phyloP scores from a whole-genome alignment of 1,140 invertebrate genomes.

The roundworm (Caenorhabditis elegans) region DNA sequence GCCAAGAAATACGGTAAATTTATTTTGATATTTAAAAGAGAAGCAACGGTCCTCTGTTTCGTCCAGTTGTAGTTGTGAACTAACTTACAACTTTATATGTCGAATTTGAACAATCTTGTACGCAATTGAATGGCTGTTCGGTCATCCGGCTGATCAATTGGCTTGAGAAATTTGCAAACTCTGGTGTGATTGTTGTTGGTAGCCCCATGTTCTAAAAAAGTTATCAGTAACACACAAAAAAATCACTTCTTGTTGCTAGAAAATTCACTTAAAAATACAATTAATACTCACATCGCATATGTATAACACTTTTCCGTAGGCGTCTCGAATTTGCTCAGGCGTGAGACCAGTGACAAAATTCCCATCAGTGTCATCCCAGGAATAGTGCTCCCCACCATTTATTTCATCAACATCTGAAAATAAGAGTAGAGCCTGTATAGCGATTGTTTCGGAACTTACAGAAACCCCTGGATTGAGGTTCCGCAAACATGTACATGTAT shows the following conservation, averaged over 20 bases:
- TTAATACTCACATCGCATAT: slow-evolving; percentile 5
- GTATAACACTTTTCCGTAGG: neutral
- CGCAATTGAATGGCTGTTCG: slow-evolving; percentile 4
- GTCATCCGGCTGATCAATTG: neutral
- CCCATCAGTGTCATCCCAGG: slow-evolving; percentile 14
- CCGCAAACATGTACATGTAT: slow-evolving; percentile 34
- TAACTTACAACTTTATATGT: neutral
- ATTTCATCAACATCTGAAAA: neutral
- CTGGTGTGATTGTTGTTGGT: neutral
- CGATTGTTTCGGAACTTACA: neutral
- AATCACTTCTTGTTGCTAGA: no score
- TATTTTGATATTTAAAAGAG: no score
- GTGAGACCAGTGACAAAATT: neutral
- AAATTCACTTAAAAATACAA: no score
- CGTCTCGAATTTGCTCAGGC: neutral
- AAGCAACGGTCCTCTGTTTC: no score
- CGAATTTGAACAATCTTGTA: neutral
- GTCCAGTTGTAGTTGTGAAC: neutral
- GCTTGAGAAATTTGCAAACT: neutral
- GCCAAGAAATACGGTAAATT: no score
- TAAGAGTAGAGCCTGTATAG: neutral
- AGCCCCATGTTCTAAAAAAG: neutral
- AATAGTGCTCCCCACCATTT: neutral
- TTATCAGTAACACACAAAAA: no score
- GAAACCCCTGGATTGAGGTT: neutral